These are phyloP conservation scores for Brotula barbata DNA, from an alignment of 2,797 vertebrate genomes.

Conservation along the genomic window DNA sequence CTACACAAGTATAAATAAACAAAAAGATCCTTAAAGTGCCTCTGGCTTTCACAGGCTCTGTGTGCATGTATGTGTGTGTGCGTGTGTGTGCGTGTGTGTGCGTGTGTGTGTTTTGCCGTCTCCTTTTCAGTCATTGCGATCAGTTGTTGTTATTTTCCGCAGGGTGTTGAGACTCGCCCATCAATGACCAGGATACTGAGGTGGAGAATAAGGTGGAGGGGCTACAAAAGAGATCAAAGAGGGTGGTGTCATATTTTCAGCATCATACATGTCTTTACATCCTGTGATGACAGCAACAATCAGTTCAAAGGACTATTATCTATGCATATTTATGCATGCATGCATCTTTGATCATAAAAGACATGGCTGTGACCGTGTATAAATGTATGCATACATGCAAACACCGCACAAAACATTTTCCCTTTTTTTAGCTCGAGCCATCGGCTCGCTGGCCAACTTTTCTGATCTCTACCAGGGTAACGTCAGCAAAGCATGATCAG, in stretches of 20 bases:
- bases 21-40: slow-evolving; percentile 55
- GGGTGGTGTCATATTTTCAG: slow-evolving; percentile 14
- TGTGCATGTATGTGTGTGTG: slow-evolving; percentile 38
- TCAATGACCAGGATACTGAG: slow-evolving; percentile 86
- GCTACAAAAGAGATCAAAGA: slow-evolving; percentile 71
- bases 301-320: neutral
- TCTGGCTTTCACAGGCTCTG: slow-evolving; percentile 43
- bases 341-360: neutral
- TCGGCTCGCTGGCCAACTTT: too few relatives aligned
- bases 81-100: slow-evolving; percentile 13
- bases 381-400: too few relatives aligned
- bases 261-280: neutral
- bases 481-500: too few relatives aligned
- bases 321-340: neutral
- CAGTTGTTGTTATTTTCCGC: slow-evolving; percentile 23
- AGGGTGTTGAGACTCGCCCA: slow-evolving; percentile 37
- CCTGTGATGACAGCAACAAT: neutral
- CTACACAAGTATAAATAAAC: slow-evolving; percentile 46
- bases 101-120: slow-evolving; percentile 44
- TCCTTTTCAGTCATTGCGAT: slow-evolving; percentile 53
- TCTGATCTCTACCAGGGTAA: too few relatives aligned
- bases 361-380: too few relatives aligned
- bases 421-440: too few relatives aligned
- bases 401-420: too few relatives aligned
- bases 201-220: slow-evolving; percentile 85